phyloP scores from a whole-genome alignment of 1,140 invertebrate genomes.

The Drosophila triauraria region DNA sequence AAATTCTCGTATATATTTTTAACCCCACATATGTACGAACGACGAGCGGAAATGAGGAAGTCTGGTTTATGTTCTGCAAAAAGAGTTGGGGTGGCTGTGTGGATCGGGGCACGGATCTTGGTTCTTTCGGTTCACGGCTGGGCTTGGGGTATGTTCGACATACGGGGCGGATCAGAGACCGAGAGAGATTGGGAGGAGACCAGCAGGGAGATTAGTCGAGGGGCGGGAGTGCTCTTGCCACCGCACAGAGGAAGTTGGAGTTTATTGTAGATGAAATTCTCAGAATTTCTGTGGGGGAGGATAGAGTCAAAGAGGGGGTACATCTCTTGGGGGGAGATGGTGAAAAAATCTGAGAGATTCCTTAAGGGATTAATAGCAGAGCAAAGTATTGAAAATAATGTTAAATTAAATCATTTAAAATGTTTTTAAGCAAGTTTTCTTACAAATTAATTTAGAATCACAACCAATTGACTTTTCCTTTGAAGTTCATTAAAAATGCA shows the following conservation, averaged over 20 bases:
- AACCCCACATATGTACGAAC: conserved; percentile 36
- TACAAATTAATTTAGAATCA: too few species aligned
- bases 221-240: conserved; percentile 15
- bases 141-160: conserved; percentile 55
- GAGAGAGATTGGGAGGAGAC: conserved; percentile 34
- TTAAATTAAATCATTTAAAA: too few species aligned
- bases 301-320: conserved; percentile 8
- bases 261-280: conserved; percentile 57
- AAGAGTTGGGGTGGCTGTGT: conserved; percentile 62
- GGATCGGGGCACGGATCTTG: conserved; percentile 13
- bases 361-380: not conserved
- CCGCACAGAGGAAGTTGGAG: conserved; percentile 36
- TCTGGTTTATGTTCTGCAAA: conserved; percentile 81
- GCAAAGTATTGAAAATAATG: too few species aligned
- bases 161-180: conserved; percentile 39
- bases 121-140: not conserved
- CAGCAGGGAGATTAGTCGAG: conserved; percentile 59
- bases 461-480: not conserved
- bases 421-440: too few species aligned
- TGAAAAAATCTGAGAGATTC: not conserved
- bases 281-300: conserved; percentile 37
- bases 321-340: not conserved
- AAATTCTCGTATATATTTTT: conserved; percentile 64
- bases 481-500: conserved; percentile 47
- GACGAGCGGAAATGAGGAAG: conserved; percentile 74